Base-by-base conservation (phyloP, 1,140 invertebrate species). In the Argopecten irradians region DNA sequence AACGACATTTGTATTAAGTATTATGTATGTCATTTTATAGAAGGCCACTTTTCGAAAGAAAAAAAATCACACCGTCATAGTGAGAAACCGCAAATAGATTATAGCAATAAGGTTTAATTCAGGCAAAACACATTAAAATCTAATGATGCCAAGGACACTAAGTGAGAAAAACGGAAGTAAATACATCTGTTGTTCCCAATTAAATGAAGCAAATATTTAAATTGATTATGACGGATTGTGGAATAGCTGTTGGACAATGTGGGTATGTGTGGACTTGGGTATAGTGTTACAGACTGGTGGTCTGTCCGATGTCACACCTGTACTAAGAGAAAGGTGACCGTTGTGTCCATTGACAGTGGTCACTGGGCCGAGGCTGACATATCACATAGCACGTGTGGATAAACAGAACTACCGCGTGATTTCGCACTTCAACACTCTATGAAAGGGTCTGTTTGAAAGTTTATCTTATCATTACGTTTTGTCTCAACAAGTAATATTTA, bases 271-370 rank as follows among this genome's bases (percentile, higher is more conserved):
- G 55, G 55, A 71, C 55, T 28, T 22, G 8, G 55, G 55, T 71
- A 28, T 71, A 71, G 22, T 71, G 55, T 71, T 71, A 71, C 55
- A 28, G 55, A 71, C 5, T 28, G 22, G 28, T 8, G 5, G 55
- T 71, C 55, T 28, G 55, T 71, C 55, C n/a, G 55, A 71, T 71
- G 55, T 71, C 55, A 71, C 55, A 71, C 55, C 55, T 71, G 55
- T 71, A n/a, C 22, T n/a, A n/a, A 28, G 55, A 71, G 55, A 71
- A 71, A 71, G n/a, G 55, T 71, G 55, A 71, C 55, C 55, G 22
- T 71, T 71, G 55, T 28, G 5, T 7, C 55, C n/a, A 71, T 28
- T 71, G 55, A 71, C 55, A 28, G 2, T 28, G 55, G 55, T 71
- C 55, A 71, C 22, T 71, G 55, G 55, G 22, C 55, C 55, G n/a